phyloP scores from a whole-genome alignment of 2,888 invertebrate species.

The Formica aserva region DNA sequence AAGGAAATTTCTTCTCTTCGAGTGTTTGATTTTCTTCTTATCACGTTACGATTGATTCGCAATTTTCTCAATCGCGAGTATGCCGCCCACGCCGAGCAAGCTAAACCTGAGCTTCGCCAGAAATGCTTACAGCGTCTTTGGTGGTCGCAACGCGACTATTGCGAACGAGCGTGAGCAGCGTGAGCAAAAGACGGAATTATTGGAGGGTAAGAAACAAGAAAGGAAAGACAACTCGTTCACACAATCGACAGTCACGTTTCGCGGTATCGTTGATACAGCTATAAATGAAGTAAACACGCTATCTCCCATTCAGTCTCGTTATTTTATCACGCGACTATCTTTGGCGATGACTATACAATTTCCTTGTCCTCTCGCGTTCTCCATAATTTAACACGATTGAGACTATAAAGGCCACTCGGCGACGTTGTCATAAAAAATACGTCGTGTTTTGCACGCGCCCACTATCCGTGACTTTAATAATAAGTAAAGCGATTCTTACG shows the following conservation, averaged over 20 bases:
- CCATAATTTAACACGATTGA: constrained; percentile 21
- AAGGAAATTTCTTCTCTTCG: not conserved
- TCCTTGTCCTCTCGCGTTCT: constrained; percentile 5
- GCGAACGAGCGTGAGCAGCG: constrained; percentile 80
- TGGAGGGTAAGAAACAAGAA: constrained; percentile 83
- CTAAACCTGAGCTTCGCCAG: constrained; percentile 85
- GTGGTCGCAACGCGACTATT: constrained; percentile 77
- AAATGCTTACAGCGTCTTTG: constrained; percentile 85
- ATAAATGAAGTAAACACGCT: not conserved
- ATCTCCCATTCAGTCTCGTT: not conserved
- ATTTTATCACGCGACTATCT: constrained; percentile 15
- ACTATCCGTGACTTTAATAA: not conserved
- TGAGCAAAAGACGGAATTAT: constrained; percentile 85
- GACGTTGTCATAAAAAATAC: not conserved
- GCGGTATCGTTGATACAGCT: not conserved
- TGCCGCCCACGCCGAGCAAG: constrained; percentile 85
- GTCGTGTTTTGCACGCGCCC: not conserved
- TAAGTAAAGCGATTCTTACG: not conserved
- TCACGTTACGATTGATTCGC: not conserved
- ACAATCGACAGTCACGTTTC: not conserved
- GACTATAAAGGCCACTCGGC: not conserved
- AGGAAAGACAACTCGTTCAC: not conserved
- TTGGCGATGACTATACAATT: constrained; percentile 24
- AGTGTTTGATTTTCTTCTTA: not conserved
- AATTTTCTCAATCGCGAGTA: constrained; percentile 63